Evolutionary conservation across 2,797 vertebrate genomes (phyloP).

Genomic region (Corythornis leucogaster): DNA sequence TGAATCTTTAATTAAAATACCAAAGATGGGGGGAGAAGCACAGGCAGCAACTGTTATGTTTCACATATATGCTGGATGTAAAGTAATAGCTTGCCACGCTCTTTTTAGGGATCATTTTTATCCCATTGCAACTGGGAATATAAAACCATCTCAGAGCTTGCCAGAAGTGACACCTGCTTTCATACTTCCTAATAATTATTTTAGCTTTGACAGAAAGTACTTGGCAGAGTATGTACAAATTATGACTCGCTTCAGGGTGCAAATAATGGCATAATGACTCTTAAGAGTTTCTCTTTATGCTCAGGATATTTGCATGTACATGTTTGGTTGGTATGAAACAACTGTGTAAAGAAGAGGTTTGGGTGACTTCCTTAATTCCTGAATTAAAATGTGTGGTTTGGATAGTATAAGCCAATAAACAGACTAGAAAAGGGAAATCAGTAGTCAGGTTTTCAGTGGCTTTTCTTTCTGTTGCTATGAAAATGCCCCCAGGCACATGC

Average conservation of each 20-base stretch:
- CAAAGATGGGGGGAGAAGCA: neutral
- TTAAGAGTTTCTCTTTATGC: slow-evolving; percentile 44
- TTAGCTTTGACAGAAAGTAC: slow-evolving; percentile 66
- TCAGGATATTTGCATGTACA: slow-evolving; percentile 14
- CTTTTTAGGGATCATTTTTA: slow-evolving; percentile 72
- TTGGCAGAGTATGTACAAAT: slow-evolving; percentile 64
- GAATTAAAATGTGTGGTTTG: neutral
- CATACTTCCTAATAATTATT: slow-evolving; percentile 76
- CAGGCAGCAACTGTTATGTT: slow-evolving; percentile 35
- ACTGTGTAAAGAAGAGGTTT: neutral
- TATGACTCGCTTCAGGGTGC: slow-evolving; percentile 45
- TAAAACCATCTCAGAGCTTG: slow-evolving; percentile 63
- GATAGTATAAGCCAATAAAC: neutral
- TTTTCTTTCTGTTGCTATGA: neutral
- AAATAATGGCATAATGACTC: slow-evolving; percentile 66
- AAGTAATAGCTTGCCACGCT: slow-evolving; percentile 55
- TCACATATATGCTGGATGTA: slow-evolving; percentile 31
- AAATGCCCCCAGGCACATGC: neutral
- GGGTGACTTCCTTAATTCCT: neutral
- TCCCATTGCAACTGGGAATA: slow-evolving; percentile 56
- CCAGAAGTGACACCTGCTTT: slow-evolving; percentile 75
- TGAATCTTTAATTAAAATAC: slow-evolving; percentile 71
- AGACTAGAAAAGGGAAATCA: neutral
- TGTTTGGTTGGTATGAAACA: slow-evolving; percentile 9
- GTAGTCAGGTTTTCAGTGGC: neutral